Base-by-base conservation (phyloP, 30 jellyfish, hydroid and myxozoan species). In the Hydractinia symbiolongicarpus region DNA sequence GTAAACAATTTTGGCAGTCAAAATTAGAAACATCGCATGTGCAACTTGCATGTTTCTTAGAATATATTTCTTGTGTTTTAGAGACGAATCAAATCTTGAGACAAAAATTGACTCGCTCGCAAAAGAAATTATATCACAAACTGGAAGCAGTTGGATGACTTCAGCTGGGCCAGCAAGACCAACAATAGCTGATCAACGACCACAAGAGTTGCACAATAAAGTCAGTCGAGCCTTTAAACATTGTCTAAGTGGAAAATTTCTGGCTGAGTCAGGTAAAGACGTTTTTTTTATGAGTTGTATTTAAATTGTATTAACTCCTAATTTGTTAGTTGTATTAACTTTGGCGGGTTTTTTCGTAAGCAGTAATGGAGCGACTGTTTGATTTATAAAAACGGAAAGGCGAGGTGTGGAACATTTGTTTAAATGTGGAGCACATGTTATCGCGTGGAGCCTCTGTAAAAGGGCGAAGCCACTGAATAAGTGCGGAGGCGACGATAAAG, bases 151-250 rank as follows among this genome's bases (percentile, higher is more conserved):
- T 50, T 71, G 80, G 80, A 71, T 71, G 80, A 69, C 83, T 40
- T 61, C 19, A n/a, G 44, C 85, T 5, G 82, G 83, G 10, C 87
- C 90, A 30, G 53, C 78, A 4, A 40, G 54, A n/a, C 58, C 90
- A 9, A 58, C 77, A 16, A 87, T 82, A 62, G 81, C 82, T 7
- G 82, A 78, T 7, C 83, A 74, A 10, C 66, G 67, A 5, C 80
- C 80, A 49, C 56, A 71, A 53, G 94, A 77, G 51, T 87, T 88
- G 60, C 82, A 15, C 56, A 72, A 7, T 15, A 88, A 72, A 79
- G 93, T 90, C 51, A 90, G 96, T n/a, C 73, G 96, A 44, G 96
- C 96, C 4, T 88, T 88, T 74, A 88, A 67, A 77, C 96, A 88
- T 79, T 21, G 79, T 19, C 67, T 78, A 9, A 77, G 90, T 67